Evolutionary conservation across 2,113 vertebrate genomes (phyloP).

Genomic region (Eurystomus gularis): DNA sequence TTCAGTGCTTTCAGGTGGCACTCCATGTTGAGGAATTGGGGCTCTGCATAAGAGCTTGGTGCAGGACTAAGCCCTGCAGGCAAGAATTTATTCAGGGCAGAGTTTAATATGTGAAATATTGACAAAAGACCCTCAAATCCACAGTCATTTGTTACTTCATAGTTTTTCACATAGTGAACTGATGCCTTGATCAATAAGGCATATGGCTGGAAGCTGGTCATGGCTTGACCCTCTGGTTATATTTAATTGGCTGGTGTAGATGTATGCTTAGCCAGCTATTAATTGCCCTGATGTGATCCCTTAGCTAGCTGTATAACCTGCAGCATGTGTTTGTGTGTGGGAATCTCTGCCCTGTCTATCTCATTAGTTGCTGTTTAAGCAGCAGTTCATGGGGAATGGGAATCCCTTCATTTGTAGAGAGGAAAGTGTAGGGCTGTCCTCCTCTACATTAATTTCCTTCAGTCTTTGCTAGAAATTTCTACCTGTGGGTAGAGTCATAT

Average conservation of each 20-base stretch:
- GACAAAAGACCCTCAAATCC: not conserved
- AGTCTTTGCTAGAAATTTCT: not conserved
- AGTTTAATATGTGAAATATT: not conserved
- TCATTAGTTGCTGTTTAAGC: not conserved
- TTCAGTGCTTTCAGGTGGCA: not conserved
- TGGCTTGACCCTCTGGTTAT: not conserved
- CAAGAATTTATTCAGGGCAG: not conserved
- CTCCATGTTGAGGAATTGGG: not conserved
- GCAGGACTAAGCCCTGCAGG: not conserved
- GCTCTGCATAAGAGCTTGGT: not conserved
- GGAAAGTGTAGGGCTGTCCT: not conserved
- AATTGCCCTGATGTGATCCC: rapidly evolving
- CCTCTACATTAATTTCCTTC: not conserved
- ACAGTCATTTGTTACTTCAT: not conserved
- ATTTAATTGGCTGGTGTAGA: not conserved
- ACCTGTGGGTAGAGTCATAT: not conserved
- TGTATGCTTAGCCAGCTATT: not conserved
- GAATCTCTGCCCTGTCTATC: not conserved
- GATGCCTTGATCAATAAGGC: not conserved
- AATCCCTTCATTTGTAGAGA: not conserved
- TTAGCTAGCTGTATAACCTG: not conserved
- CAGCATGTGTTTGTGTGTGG: rapidly evolving
- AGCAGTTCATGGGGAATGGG: not conserved
- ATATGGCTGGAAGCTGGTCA: not conserved
- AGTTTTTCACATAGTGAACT: not conserved